These are phyloP conservation scores for Himalopsyche phryganea DNA, from an alignment of 1,140 invertebrate species.

Conservation along the genomic window DNA sequence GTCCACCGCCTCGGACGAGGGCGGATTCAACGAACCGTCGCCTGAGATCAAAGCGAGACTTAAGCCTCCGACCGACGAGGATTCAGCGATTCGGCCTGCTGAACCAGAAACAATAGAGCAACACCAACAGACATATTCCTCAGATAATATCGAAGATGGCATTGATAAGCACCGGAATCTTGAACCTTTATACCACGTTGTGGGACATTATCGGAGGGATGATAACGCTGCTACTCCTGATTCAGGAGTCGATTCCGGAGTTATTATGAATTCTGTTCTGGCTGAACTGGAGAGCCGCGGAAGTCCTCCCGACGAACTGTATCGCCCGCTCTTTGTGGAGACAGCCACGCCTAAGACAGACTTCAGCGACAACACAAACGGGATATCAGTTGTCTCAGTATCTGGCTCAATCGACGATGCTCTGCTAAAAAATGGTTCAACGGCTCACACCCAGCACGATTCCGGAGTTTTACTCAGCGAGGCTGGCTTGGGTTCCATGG, in stretches of 20 bases:
- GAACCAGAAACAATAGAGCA: not conserved
- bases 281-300: slow-evolving; percentile 40
- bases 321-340: slow-evolving; percentile 31
- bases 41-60: slow-evolving; percentile 62
- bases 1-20: slow-evolving; percentile 59
- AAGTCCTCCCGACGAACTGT: slow-evolving; percentile 25
- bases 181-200: slow-evolving; percentile 2
- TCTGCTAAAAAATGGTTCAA: slow-evolving; percentile 41
- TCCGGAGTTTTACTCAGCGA: slow-evolving; percentile 52
- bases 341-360: slow-evolving; percentile 36
- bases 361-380: slow-evolving; percentile 33
- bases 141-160: slow-evolving; percentile 23
- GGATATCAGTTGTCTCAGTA: slow-evolving; percentile 7
- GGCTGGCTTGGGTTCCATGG: slow-evolving; percentile 50
- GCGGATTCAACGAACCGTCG: slow-evolving; percentile 62
- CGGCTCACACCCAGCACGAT: slow-evolving; percentile 49
- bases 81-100: not conserved
- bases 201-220: not conserved
- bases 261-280: slow-evolving; percentile 38
- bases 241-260: slow-evolving; percentile 40
- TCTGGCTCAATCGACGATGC: slow-evolving; percentile 10
- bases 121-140: slow-evolving; percentile 15
- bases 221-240: slow-evolving; percentile 38
- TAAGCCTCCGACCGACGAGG: slow-evolving; percentile 39
- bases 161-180: slow-evolving; percentile 34